A percentile compares a stretch with the other conserved stretches of the same genome.
Evolutionary conservation across 2,797 vertebrate species (phyloP).

Genomic region (Gobionotothen gibberifrons): DNA sequence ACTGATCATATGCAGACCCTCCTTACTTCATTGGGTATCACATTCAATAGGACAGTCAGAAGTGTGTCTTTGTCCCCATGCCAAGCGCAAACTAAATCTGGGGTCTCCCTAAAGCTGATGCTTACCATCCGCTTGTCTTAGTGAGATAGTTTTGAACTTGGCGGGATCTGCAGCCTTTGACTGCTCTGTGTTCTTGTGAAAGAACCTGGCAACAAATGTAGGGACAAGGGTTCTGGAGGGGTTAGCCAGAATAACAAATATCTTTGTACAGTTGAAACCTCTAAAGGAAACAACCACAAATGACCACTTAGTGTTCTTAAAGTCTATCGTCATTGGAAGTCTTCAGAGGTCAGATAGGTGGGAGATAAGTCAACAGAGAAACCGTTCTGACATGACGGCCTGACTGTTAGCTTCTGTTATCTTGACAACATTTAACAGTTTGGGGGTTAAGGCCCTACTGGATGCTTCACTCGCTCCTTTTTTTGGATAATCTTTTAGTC

Average conservation of each 20-base stretch:
- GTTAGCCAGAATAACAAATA: constrained; percentile 55
- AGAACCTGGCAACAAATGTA: constrained; percentile 57
- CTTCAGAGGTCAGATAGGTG: constrained; percentile 15
- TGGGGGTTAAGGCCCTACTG: constrained; percentile 6
- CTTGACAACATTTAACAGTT: background rate
- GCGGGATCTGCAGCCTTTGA: constrained; percentile 40
- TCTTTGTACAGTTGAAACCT: constrained; percentile 38
- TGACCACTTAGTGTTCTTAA: constrained; percentile 1
- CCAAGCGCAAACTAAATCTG: constrained; percentile 45
- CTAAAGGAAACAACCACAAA: constrained; percentile 15
- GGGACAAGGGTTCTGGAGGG: constrained; percentile 35
- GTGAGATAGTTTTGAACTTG: constrained; percentile 45
- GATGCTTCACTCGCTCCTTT: constrained; percentile 5
- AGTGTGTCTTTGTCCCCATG: constrained; percentile 30
- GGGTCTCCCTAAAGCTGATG: constrained; percentile 44
- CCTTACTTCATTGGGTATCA: constrained; percentile 45
- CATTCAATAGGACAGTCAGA: constrained; percentile 54
- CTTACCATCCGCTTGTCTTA: constrained; percentile 37
- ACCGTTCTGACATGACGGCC: background rate
- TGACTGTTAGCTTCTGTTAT: constrained; percentile 8
- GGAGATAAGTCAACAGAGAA: background rate
- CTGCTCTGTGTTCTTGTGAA: constrained; percentile 54
- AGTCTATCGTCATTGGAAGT: background rate
- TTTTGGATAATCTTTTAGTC: constrained; percentile 32
- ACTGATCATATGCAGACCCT: constrained; percentile 55